Evolutionary conservation across 2,113 vertebrate species (phyloP).

Genomic region (Trogon melanurus): DNA sequence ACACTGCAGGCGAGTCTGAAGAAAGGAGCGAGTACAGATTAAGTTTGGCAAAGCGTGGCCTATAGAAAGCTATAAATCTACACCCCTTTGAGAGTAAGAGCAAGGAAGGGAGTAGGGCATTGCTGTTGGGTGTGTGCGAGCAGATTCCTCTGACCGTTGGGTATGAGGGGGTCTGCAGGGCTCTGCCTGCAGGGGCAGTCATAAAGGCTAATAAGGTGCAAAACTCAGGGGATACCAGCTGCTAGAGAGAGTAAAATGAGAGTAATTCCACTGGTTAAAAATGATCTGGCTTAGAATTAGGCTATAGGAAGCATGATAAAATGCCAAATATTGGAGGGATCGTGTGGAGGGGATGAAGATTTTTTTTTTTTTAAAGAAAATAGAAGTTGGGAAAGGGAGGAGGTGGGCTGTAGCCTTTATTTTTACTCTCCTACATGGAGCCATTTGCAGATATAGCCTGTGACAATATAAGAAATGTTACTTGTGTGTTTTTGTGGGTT

Average conservation of each 20-base stretch:
- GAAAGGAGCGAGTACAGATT: slow-evolving; percentile 2
- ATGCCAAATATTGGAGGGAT: background rate
- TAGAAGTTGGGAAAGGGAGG: background rate
- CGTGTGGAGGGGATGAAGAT: background rate
- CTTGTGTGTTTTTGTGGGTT: background rate
- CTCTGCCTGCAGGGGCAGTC: background rate
- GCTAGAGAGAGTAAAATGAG: background rate
- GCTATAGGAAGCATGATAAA: background rate
- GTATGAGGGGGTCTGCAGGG: background rate
- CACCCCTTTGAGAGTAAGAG: background rate
- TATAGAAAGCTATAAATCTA: slow-evolving; percentile 30
- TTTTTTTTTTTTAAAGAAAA: background rate
- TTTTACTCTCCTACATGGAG: background rate
- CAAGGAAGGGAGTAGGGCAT: background rate
- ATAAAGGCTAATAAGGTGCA: background rate
- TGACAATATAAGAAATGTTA: background rate
- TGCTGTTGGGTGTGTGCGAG: background rate
- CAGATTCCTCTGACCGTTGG: background rate
- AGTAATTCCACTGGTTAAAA: background rate
- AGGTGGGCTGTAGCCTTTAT: background rate
- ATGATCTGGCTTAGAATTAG: background rate
- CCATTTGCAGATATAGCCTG: background rate
- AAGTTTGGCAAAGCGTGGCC: background rate
- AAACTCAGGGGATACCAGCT: background rate
- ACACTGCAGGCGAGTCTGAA: background rate